These are phyloP conservation scores for Tetragonisca angustula DNA, from an alignment of 2,888 invertebrate species.

Conservation along the genomic window DNA sequence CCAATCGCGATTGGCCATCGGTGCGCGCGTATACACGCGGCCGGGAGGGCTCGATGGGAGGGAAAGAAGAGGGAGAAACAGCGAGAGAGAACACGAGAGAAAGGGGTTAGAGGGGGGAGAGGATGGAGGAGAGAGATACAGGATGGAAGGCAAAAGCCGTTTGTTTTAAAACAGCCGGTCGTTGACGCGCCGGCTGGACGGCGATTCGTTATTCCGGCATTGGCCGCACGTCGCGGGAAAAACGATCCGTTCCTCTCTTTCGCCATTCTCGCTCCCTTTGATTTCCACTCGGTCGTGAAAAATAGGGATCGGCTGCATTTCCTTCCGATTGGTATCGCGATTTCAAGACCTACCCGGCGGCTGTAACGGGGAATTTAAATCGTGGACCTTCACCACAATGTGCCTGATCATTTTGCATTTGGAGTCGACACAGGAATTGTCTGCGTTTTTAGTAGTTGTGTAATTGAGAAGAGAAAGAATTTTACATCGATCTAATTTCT, in stretches of 20 bases:
- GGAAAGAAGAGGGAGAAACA: conserved; percentile 34
- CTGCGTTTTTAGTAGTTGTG: too few relatives aligned
- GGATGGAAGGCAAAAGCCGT: conserved; percentile 67
- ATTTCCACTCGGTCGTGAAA: conserved; percentile 10
- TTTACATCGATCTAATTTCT: too few relatives aligned
- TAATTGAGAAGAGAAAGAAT: too few relatives aligned
- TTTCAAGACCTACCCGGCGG: background rate
- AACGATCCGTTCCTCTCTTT: conserved; percentile 48
- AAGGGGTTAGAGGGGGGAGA: conserved; percentile 30
- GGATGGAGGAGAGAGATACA: conserved; percentile 18
- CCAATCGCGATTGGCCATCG: conserved; percentile 73
- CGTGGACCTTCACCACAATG: background rate
- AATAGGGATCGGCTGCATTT: background rate
- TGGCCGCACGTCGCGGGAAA: conserved; percentile 71
- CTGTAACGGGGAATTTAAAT: background rate
- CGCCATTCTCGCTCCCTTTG: conserved; percentile 12
- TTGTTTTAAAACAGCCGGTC: conserved; percentile 75
- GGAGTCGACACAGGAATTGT: background rate
- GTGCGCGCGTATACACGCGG: conserved; percentile 46
- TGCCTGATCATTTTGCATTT: background rate
- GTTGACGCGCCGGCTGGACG: conserved; percentile 71
- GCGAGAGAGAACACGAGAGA: conserved; percentile 36
- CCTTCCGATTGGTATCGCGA: background rate
- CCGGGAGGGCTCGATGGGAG: conserved; percentile 35
- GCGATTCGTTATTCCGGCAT: conserved; percentile 74